Evolutionary conservation across 2,797 vertebrate species (phyloP), one percentile per base, ranked within the genome.

Genomic region (Dermochelys coriacea): DNA sequence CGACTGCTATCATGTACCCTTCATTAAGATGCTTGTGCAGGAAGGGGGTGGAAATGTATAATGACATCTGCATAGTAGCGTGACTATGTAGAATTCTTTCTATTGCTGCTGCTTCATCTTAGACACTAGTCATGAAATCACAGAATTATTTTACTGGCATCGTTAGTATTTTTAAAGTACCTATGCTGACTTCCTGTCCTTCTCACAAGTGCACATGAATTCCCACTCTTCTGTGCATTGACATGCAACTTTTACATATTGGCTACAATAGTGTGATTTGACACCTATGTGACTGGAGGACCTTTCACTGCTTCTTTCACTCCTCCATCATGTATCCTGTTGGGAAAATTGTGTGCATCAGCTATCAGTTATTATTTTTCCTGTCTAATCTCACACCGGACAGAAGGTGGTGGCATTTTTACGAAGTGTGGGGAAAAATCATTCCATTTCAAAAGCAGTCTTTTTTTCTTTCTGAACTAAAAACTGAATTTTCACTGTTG

Each of bases 291-390:
- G 47, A 85, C 85, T 87, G 82, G 59, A 91, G 86, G 88, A 86
- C 49, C 92, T 95, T 47, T 83, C 84, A n/a, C 10, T 91, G 74
- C 78, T 41, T 12, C n/a, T 91, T 5, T 91, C 93, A 86, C 78
- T 92, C 37, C 68, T 90, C 54, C 51, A 59, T 91, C 68, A 3
- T 57, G 54, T 93, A 59, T 85, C 87, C 78, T 78, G n/a, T 25
- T 93, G 21, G 21, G 87, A 95, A 88, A 84, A 59, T 29, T 88
- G n/a, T 41, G 37, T 94, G 7, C 5, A 88, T 52, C 29, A 74
- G 37, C 27, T 89, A 51, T 93, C 90, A 93, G 34, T 87, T n/a
- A n/a, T n/a, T n/a, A n/a, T 41, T 94, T 96, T 78, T 93, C 71
- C 18, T 68, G 89, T 94, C 68, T 91, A 57, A 84, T 88, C 77